Evolutionary conservation across 2,888 invertebrate species (phyloP).

Genomic region (Drosophila eohydei): DNA sequence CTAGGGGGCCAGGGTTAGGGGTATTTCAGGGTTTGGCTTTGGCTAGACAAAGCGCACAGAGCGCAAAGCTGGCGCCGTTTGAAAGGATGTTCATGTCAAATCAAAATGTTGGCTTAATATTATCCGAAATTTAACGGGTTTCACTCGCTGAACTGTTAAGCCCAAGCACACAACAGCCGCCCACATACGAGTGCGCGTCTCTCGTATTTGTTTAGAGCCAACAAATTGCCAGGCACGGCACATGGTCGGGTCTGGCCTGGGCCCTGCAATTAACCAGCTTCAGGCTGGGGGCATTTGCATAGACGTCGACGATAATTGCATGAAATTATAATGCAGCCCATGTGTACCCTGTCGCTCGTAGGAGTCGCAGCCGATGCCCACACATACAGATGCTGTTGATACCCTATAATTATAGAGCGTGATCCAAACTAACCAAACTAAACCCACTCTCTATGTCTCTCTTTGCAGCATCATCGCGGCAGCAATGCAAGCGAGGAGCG

Average conservation of each 20-base stretch:
- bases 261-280: slow-evolving; percentile 62
- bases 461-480: slow-evolving; percentile 83
- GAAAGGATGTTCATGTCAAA: slow-evolving; percentile 62
- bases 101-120: slow-evolving; percentile 70
- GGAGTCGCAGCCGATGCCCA: slow-evolving; percentile 36
- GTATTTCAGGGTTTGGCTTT: slow-evolving; percentile 13
- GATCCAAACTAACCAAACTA: slow-evolving; percentile 11
- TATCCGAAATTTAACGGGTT: slow-evolving; percentile 49
- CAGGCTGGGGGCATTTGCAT: slow-evolving; percentile 57
- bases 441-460: slow-evolving; percentile 1
- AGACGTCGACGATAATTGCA: slow-evolving; percentile 72
- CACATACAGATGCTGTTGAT: slow-evolving; percentile 17
- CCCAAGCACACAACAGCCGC: slow-evolving; percentile 41
- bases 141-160: slow-evolving; percentile 3
- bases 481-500: slow-evolving; percentile 84
- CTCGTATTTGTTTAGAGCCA: slow-evolving; percentile 67
- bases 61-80: slow-evolving; percentile 59
- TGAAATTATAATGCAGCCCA: slow-evolving; percentile 77
- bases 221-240: slow-evolving; percentile 61
- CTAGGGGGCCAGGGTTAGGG: neutral
- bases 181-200: slow-evolving; percentile 49
- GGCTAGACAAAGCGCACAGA: slow-evolving; percentile 63
- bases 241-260: neutral
- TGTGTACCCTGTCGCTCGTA: slow-evolving; percentile 36
- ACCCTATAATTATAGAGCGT: slow-evolving; percentile 23